Evolutionary conservation across 2,888 invertebrate species (phyloP).

Genomic region (Eilema caniola): DNA sequence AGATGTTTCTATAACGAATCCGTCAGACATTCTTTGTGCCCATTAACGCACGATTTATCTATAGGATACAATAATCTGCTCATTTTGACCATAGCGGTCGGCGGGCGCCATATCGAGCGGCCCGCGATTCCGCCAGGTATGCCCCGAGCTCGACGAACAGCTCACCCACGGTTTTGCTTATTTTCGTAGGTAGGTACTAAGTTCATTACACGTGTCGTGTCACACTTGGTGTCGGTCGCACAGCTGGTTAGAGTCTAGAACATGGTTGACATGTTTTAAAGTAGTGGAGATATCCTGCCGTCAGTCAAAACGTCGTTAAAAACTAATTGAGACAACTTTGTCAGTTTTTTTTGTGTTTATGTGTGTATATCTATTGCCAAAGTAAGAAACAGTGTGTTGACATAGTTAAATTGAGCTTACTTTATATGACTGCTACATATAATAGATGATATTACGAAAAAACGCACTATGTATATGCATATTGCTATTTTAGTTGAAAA

Average conservation of each 20-base stretch:
- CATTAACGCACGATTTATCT: neutral
- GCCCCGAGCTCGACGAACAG: neutral
- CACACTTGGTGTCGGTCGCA: neutral
- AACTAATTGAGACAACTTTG: too few relatives aligned
- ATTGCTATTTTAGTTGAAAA: too few relatives aligned
- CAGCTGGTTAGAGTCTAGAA: neutral
- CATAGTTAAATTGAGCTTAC: too few relatives aligned
- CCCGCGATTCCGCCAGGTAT: neutral
- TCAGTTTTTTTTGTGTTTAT: too few relatives aligned
- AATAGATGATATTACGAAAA: too few relatives aligned
- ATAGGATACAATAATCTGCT: slow-evolving; percentile 16
- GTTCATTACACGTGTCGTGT: neutral
- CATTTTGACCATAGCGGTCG: slow-evolving; percentile 26
- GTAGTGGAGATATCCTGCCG: neutral
- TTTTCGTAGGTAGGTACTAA: neutral
- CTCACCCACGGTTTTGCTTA: slow-evolving; percentile 7
- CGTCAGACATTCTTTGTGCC: neutral
- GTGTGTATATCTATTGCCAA: too few relatives aligned
- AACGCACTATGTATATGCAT: too few relatives aligned
- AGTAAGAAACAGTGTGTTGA: too few relatives aligned
- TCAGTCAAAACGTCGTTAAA: neutral
- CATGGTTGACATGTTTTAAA: neutral
- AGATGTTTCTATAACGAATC: neutral
- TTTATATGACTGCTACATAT: too few relatives aligned
- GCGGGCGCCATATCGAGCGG: neutral